Percentiles rank a stretch among this genome's conserved stretches.
Conservation (phyloP, 2,888 invertebrate species). For the Selenia dentaria region DNA sequence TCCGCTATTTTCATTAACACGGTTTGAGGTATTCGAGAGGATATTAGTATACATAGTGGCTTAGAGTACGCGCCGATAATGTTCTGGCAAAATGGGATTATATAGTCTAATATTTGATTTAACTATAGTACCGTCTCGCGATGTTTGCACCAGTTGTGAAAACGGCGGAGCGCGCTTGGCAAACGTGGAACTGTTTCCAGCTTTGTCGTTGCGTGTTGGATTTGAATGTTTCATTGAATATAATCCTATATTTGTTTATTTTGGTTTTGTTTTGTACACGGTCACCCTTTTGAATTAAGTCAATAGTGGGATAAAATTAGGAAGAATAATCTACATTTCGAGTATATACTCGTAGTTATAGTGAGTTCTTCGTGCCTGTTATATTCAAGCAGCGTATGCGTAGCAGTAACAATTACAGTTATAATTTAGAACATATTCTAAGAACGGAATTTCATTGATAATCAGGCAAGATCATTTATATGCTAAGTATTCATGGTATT, state of each 20-base stretch:
- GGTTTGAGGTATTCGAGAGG: conserved; percentile 71
- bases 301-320: not conserved
- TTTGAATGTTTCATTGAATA: conserved; percentile 82
- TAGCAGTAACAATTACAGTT: no score
- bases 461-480: no score
- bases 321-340: no score
- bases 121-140: conserved; percentile 47
- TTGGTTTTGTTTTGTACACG: conserved; percentile 69
- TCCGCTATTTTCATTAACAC: conserved; percentile 72
- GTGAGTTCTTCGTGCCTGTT: no score
- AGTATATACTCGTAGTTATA: no score
- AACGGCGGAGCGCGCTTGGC: conserved; percentile 48
- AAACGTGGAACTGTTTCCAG: conserved; percentile 60
- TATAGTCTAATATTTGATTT: conserved; percentile 56
- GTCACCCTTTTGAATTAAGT: conserved; percentile 32
- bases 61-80: conserved; percentile 67
- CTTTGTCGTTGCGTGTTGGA: conserved; percentile 73
- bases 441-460: no score
- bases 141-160: conserved; percentile 45
- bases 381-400: no score
- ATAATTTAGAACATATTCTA: no score
- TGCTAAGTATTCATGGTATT: no score
- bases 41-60: conserved; percentile 68
- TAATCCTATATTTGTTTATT: conserved; percentile 84
- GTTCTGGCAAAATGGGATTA: conserved; percentile 75